These are phyloP conservation scores for Cetonia aurata DNA, from an alignment of 2,888 invertebrate genomes.

Conservation along the genomic window DNA sequence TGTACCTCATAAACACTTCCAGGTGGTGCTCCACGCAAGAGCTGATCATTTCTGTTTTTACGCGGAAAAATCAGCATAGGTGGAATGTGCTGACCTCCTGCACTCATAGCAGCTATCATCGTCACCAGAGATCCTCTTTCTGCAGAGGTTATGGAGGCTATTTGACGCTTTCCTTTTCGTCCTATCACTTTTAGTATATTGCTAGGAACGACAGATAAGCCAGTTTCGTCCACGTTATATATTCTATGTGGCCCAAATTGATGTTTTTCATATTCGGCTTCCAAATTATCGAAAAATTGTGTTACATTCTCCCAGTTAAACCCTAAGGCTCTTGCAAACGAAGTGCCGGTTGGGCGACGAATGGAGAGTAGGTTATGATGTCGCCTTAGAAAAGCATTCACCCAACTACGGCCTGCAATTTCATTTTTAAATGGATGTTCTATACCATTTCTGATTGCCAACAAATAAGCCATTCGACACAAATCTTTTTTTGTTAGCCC, in stretches of 20 bases:
- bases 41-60: constrained; percentile 13
- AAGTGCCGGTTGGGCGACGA: no score
- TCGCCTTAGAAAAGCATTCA: no score
- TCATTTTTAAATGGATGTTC: no score
- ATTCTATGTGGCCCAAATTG: constrained; percentile 37
- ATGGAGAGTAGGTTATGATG: no score
- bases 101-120: constrained; percentile 49
- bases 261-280: no score
- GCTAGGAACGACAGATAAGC: constrained; percentile 55
- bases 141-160: constrained; percentile 57
- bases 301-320: no score
- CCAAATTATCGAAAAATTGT: no score
- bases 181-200: constrained; percentile 53
- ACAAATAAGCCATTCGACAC: no score
- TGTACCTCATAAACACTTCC: constrained; percentile 47
- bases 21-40: neutral
- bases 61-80: neutral
- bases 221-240: constrained; percentile 59
- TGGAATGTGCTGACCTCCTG: neutral
- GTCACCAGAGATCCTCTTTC: constrained; percentile 58
- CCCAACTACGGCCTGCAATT: no score
- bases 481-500: no score
- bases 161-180: constrained; percentile 56
- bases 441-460: no score
- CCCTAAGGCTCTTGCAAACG: no score